These are phyloP conservation scores for Ceratina australensis DNA, from an alignment of 1,140 invertebrate genomes.

Conservation along the genomic window DNA sequence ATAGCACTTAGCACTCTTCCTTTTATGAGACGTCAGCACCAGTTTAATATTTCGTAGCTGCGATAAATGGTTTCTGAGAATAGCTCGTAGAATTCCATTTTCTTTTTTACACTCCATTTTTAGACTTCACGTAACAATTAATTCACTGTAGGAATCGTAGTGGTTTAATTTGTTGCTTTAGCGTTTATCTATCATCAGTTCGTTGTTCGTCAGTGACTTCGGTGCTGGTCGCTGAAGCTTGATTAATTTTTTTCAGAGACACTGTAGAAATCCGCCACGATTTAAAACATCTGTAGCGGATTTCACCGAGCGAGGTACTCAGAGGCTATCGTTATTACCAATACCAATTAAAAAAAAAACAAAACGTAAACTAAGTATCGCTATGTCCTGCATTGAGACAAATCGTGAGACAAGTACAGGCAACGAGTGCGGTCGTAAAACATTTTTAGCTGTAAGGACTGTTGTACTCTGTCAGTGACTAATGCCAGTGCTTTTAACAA, in stretches of 20 bases:
- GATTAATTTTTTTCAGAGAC: constrained; percentile 74
- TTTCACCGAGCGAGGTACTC: constrained; percentile 58
- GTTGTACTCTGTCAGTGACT: constrained; percentile 45
- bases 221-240: constrained; percentile 58
- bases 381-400: constrained; percentile 47
- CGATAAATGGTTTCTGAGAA: too few relatives aligned
- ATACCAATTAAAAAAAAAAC: constrained; percentile 58
- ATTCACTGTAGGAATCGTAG: neutral
- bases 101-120: neutral
- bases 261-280: constrained; percentile 73
- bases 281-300: constrained; percentile 75
- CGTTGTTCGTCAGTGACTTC: constrained; percentile 4
- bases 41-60: too few relatives aligned
- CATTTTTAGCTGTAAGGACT: constrained; percentile 48
- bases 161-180: neutral
- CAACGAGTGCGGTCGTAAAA: constrained; percentile 41
- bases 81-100: too few relatives aligned
- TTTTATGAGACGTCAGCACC: too few relatives aligned
- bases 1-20: neutral
- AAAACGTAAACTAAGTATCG: too few relatives aligned
- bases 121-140: neutral
- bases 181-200: constrained; percentile 7
- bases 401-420: constrained; percentile 32
- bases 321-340: constrained; percentile 59
- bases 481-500: constrained; percentile 43